Evolutionary conservation across 2,113 vertebrate species (phyloP), one percentile per base, ranked within the genome.

Genomic region (Istiophorus platypterus): DNA sequence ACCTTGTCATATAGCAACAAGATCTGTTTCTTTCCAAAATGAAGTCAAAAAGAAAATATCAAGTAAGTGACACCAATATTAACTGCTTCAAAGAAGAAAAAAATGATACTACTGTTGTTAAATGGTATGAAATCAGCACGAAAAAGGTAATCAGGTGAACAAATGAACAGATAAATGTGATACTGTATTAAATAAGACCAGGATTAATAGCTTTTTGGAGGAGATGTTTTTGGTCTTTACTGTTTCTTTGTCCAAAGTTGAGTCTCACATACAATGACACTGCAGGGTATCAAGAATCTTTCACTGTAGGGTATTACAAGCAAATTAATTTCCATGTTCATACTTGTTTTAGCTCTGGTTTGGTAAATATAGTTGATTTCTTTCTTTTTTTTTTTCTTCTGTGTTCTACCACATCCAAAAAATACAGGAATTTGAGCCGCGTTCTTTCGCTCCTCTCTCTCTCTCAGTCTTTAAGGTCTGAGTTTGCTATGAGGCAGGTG

Each of bases 1-100:
- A 86, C 74, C 57, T 68, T 69, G 37, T 71, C 64, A 57, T 69
- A 26, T 37, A 42, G 24, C 17, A 1, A 2, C 1, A 27, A 24
- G 47, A 68, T 65, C 27, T 52, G 12, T 52, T 18, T 54, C n/a
- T 54, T 11, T 54, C 9, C 9, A 24, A 17, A 54, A 11, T 54
- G 11, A 5, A 54, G 52, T 59, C n/a, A 18, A 59, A 59, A 9
- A 31, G 20, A 51, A 51, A 51, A 2, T 51, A 22, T 51, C 22
- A 7, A 51, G 20, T 51, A 20, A 49, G 47, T 7, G 6, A 20
- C 5, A 20, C 5, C 5, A 49, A 34, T 34, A 34, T 34, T 34
- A 34, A 49, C 18, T 49, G 0, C 18, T n/a, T n/a, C n/a, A n/a
- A 18, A 20, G 10, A 9, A 1, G 37, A 9, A 1, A 10, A 8